These are phyloP conservation scores for Silurus lanzhouensis DNA, from an alignment of 2,797 vertebrate genomes.

Conservation along the genomic window DNA sequence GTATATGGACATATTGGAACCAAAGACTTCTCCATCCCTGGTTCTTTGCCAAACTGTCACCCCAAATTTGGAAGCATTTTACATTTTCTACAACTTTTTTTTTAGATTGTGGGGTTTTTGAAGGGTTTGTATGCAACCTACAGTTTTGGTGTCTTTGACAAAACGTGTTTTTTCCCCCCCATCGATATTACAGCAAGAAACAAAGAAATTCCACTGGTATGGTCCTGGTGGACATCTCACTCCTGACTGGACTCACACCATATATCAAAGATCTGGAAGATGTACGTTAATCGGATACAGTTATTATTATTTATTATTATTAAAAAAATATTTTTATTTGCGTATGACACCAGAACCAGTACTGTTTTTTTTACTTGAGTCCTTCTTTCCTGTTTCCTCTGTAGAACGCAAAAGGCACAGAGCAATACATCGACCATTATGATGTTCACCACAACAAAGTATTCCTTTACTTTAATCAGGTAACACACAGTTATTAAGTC, in stretches of 20 bases:
- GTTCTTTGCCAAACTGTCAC: too few relatives aligned
- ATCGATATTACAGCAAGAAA: conserved; percentile 55
- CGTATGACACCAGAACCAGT: background rate
- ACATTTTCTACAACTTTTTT: too few relatives aligned
- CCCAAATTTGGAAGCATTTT: too few relatives aligned
- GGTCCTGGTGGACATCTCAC: conserved; percentile 73
- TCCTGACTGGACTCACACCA: conserved; percentile 72
- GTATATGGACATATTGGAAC: too few relatives aligned
- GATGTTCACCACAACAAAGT: conserved; percentile 69
- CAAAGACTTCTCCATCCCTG: too few relatives aligned
- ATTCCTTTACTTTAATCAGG: conserved; percentile 72
- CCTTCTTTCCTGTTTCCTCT: background rate
- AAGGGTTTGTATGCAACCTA: background rate
- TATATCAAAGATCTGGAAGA: conserved; percentile 67
- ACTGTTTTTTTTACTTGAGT: background rate
- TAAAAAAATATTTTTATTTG: too few relatives aligned
- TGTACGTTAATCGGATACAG: conserved; percentile 48
- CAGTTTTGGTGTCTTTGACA: background rate
- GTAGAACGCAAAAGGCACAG: conserved; percentile 66
- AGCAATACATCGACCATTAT: conserved; percentile 71
- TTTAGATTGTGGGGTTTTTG: too few relatives aligned
- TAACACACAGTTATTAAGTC: conserved; percentile 47
- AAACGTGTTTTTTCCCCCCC: background rate
- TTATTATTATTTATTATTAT: background rate
- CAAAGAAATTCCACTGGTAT: conserved; percentile 62